Base-by-base conservation (phyloP, 2,797 vertebrate species). In the Tragopan temminckii region DNA sequence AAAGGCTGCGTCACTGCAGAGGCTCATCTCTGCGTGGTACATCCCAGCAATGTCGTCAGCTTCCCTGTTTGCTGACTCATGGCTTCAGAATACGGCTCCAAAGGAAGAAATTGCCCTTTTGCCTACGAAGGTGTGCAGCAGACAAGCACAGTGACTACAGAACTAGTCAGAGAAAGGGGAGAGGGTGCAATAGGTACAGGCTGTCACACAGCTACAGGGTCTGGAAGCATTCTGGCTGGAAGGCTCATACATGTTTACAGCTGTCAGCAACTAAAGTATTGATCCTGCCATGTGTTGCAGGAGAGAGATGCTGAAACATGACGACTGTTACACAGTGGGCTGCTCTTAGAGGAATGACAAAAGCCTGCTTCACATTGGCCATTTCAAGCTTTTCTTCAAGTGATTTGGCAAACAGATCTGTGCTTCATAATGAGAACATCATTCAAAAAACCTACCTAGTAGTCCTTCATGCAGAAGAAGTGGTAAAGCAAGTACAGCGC, bases 51-150 rank as follows among this genome's bases (percentile, higher is more conserved):
- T 57, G 75, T 4, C 16, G 27, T 48, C 59, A 83, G 80, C 38
- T 24, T 1, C 29, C 55, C 13, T 6, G 58, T 48, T 46, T 80
- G 91, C 88, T 94, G 95, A 94, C 59, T 97, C 87, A 91, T 9
- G 9, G 25, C 88, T 36, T 57, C 24, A 70, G 23, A 53, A 59
- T 52, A 7, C 48, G 7, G 31, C 40, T 42, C 61, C 2, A 38
- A 58, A 20, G 15, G 62, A 42, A 72, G 35, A n/a, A 24, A 48
- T 20, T 63, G 79, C 43, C 77, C 75, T 90, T 82, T 77, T 81
- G 45, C 24, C 63, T 53, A 57, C 21, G 5, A 33, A 33, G 59
- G 24, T 59, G 69, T 7, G 1, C 15, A 59, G 70, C 61, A 12
- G 58, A 24, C 35, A 21, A 40, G 43, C 52, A 24, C 43, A 59